Conservation (phyloP, 2,888 invertebrate genomes). For the Tachina lurida region DNA sequence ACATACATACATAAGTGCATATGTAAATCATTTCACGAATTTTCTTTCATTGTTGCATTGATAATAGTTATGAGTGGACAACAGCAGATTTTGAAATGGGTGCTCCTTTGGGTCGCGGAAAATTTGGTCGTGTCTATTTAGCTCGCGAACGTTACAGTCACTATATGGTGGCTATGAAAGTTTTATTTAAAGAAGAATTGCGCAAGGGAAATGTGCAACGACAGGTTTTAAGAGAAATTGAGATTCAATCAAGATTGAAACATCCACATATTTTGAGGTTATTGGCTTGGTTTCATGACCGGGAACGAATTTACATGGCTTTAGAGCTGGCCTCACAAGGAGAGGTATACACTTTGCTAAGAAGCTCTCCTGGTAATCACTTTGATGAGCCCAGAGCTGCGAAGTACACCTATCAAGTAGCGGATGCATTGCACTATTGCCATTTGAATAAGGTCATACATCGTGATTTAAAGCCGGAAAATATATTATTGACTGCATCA, state of each 20-base stretch:
- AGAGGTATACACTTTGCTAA: slow-evolving; percentile 92
- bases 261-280: slow-evolving; percentile 94
- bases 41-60: not conserved
- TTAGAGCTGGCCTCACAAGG: slow-evolving; percentile 94
- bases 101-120: slow-evolving; percentile 92
- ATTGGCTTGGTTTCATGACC: slow-evolving; percentile 95
- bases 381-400: slow-evolving; percentile 88
- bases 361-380: slow-evolving; percentile 85
- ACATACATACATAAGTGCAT: not conserved
- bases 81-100: slow-evolving; percentile 94
- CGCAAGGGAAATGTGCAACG: slow-evolving; percentile 90
- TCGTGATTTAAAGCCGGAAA: slow-evolving; percentile 96
- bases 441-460: slow-evolving; percentile 95
- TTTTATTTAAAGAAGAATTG: slow-evolving; percentile 92
- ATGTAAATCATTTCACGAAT: not conserved
- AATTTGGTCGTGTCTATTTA: slow-evolving; percentile 96
- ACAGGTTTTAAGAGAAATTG: slow-evolving; percentile 94
- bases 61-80: slow-evolving; percentile 87
- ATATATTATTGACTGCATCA: slow-evolving; percentile 89
- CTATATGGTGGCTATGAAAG: slow-evolving; percentile 90
- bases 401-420: slow-evolving; percentile 94
- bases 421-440: slow-evolving; percentile 94
- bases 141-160: slow-evolving; percentile 92
- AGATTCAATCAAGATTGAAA: slow-evolving; percentile 92
- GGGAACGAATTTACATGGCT: slow-evolving; percentile 92